Percentiles rank a stretch among this genome's conserved stretches.
Evolutionary conservation across 2,113 vertebrate genomes (phyloP).

Genomic region (Carettochelys insculpta): DNA sequence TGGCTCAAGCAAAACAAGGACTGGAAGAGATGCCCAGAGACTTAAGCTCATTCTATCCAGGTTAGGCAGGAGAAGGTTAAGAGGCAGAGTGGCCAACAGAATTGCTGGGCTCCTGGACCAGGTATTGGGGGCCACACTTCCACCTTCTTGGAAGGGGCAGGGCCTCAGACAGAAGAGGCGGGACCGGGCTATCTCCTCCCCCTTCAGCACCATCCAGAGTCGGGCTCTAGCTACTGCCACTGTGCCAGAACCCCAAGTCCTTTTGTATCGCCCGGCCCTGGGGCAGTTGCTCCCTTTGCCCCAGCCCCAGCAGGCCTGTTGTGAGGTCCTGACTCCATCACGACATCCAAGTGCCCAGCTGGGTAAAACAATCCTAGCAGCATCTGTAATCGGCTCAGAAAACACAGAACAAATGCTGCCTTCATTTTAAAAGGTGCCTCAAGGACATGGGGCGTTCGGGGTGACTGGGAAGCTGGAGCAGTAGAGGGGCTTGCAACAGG

Average conservation of each 20-base stretch:
- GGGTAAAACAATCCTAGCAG: background rate
- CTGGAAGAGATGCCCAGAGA: background rate
- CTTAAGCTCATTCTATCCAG: background rate
- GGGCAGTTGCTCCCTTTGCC: too few relatives aligned
- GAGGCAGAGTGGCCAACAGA: too few relatives aligned
- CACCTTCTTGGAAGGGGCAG: too few relatives aligned
- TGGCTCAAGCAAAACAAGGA: background rate
- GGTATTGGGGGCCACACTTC: too few relatives aligned
- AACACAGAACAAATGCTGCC: background rate
- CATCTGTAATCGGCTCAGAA: background rate
- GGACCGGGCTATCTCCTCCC: too few relatives aligned
- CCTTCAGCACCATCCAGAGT: too few relatives aligned
- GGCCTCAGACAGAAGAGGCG: too few relatives aligned
- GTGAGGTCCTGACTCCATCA: background rate
- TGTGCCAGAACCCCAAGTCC: too few relatives aligned
- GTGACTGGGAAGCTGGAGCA: background rate
- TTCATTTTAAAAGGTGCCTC: background rate
- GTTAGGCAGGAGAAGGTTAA: background rate
- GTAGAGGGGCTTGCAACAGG: background rate
- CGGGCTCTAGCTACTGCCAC: too few relatives aligned
- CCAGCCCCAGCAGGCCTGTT: too few relatives aligned
- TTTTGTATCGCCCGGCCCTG: too few relatives aligned
- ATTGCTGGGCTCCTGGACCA: too few relatives aligned
- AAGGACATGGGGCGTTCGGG: background rate
- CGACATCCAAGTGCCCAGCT: background rate